These are phyloP conservation scores for Bombus huntii DNA, from an alignment of 1,140 invertebrate species.

Conservation along the genomic window DNA sequence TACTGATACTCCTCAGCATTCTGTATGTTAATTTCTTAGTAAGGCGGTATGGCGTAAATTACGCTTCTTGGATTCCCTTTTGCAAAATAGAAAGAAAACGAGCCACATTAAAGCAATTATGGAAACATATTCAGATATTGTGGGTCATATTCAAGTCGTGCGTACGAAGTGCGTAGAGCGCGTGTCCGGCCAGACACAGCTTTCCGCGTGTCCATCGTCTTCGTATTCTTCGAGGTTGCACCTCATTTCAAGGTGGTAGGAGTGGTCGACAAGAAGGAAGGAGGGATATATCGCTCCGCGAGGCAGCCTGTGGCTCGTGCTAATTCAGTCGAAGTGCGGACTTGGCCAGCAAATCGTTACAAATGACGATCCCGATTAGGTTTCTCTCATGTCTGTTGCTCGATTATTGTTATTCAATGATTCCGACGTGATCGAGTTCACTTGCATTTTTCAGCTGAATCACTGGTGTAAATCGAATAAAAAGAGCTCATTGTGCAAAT, in stretches of 20 bases:
- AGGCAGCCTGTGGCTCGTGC: conserved; percentile 71
- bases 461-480: background rate
- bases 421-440: background rate
- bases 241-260: conserved; percentile 57
- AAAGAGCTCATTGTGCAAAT: background rate
- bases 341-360: conserved; percentile 67
- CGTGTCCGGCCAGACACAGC: conserved; percentile 34
- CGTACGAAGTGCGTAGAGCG: conserved; percentile 13
- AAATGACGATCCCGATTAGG: conserved; percentile 54
- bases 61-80: background rate
- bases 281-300: conserved; percentile 54
- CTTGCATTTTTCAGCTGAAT: background rate
- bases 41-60: background rate
- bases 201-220: conserved; percentile 38
- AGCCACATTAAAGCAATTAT: conserved; percentile 11
- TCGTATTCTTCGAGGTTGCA: conserved; percentile 52
- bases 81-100: background rate
- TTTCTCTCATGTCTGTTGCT: conserved; percentile 5
- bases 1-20: background rate
- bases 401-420: background rate
- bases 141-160: conserved; percentile 37
- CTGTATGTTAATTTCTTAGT: background rate
- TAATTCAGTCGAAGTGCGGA: conserved; percentile 76
- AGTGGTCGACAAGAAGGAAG: conserved; percentile 37
- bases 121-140: conserved; percentile 41